Evolutionary conservation across 2,888 invertebrate genomes (phyloP).

Genomic region (Orchestes rusci): DNA sequence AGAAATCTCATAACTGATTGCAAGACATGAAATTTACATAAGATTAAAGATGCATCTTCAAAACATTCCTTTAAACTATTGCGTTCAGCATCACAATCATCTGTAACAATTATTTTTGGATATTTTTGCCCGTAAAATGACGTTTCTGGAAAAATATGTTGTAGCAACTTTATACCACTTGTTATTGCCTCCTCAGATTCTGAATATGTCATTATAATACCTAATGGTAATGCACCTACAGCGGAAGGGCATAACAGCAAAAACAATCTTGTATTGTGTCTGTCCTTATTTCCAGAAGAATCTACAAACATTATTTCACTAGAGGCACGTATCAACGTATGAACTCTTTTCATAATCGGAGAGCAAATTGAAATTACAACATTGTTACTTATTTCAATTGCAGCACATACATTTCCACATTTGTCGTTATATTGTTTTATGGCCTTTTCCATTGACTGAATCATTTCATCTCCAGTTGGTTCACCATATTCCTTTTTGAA

Average conservation of each 20-base stretch:
- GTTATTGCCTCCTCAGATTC: not conserved
- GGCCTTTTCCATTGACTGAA: slow-evolving; percentile 2
- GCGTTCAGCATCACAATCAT: not conserved
- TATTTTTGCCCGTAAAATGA: not conserved
- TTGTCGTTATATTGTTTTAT: slow-evolving; percentile 1
- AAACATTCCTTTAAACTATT: not conserved
- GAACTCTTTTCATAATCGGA: not conserved
- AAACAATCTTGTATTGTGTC: not conserved
- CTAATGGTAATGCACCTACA: not conserved
- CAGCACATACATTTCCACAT: slow-evolving; percentile 1
- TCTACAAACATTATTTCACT: not conserved
- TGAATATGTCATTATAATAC: not conserved
- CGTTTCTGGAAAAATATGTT: too few relatives aligned
- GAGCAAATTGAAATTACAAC: not conserved
- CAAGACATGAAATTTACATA: not conserved
- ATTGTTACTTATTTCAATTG: not conserved
- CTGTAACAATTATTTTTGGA: not conserved
- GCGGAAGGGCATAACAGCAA: not conserved
- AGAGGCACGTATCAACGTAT: not conserved
- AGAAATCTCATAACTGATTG: not conserved
- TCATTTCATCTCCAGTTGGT: not conserved
- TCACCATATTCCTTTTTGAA: slow-evolving; percentile 1
- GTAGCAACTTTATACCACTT: not conserved
- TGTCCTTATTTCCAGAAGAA: not conserved
- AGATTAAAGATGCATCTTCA: not conserved